Conservation (phyloP, 1,140 invertebrate genomes). For the Drosophila rufa region DNA sequence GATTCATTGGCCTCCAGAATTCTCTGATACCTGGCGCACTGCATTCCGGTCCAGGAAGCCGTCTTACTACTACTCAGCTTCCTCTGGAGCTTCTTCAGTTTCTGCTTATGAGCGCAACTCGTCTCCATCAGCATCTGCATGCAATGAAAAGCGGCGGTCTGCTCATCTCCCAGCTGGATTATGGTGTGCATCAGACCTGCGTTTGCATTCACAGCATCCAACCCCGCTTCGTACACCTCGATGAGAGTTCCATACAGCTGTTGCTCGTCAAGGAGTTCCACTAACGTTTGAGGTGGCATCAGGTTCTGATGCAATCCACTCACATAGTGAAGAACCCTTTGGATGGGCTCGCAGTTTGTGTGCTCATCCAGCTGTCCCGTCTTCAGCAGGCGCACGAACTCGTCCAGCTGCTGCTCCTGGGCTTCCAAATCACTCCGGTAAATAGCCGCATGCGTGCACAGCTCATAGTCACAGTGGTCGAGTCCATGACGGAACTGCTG, state of each 20-base stretch:
- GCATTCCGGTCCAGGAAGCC: constrained; percentile 86
- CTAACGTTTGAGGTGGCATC: constrained; percentile 86
- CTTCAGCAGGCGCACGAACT: constrained; percentile 94
- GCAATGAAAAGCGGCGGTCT: constrained; percentile 89
- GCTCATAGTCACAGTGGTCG: constrained; percentile 92
- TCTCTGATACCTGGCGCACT: constrained; percentile 88
- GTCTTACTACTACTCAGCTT: constrained; percentile 86
- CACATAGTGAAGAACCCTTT: constrained; percentile 94
- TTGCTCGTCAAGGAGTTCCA: constrained; percentile 85
- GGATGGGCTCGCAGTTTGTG: constrained; percentile 92
- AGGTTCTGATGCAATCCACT: constrained; percentile 92
- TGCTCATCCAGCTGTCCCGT: constrained; percentile 97
- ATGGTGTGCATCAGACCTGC: constrained; percentile 88
- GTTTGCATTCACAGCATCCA: constrained; percentile 90
- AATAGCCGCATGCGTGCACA: constrained; percentile 93
- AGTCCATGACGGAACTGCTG: constrained; percentile 91
- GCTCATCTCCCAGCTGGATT: constrained; percentile 87
- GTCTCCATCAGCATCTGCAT: constrained; percentile 91
- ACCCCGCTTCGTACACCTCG: constrained; percentile 86
- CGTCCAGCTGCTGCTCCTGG: constrained; percentile 96
- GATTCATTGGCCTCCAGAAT: constrained; percentile 87
- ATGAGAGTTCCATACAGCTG: constrained; percentile 83
- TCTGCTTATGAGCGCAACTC: constrained; percentile 91
- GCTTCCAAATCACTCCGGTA: constrained; percentile 94
- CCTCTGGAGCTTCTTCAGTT: constrained; percentile 92